phyloP scores from a whole-genome alignment of 2,888 invertebrate species.

The Drosophila emarginata region DNA sequence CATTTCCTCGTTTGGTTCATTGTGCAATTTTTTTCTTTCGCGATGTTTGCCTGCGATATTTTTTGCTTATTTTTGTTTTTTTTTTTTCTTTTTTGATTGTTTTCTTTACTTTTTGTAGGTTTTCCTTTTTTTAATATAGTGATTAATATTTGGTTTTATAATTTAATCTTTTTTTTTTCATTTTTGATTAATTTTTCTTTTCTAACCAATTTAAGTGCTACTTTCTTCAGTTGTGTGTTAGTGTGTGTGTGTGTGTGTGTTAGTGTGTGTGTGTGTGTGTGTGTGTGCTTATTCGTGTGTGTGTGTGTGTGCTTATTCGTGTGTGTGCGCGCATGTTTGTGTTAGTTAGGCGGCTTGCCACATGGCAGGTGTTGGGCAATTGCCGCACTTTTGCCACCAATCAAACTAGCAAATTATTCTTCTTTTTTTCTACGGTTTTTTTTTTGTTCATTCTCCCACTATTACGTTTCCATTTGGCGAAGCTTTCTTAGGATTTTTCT shows the following conservation, averaged over 20 bases:
- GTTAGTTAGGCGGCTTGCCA: conserved; percentile 30
- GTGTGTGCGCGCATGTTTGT: background rate
- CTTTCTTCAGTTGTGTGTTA: conserved; percentile 9
- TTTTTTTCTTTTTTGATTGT: background rate
- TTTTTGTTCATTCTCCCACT: background rate
- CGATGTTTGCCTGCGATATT: background rate
- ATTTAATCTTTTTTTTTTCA: background rate
- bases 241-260: background rate
- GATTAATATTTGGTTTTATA: background rate
- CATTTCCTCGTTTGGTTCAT: background rate
- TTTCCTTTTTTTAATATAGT: background rate
- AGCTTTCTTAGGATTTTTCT: background rate
- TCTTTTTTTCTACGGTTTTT: background rate
- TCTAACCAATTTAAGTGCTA: background rate
- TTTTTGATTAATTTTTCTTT: background rate
- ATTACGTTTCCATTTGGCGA: background rate
- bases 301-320: background rate
- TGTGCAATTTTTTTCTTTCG: background rate
- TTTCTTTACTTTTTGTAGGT: background rate
- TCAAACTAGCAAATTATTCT: conserved; percentile 12
- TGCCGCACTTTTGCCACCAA: conserved; percentile 23
- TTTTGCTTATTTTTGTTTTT: background rate
- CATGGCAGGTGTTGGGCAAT: conserved; percentile 33
- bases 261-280: background rate
- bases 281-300: background rate